A percentile compares a stretch with the other conserved stretches of the same genome.
Evolutionary conservation across 1,140 invertebrate genomes (phyloP).

Genomic region (Zeugodacus cucurbitae): DNA sequence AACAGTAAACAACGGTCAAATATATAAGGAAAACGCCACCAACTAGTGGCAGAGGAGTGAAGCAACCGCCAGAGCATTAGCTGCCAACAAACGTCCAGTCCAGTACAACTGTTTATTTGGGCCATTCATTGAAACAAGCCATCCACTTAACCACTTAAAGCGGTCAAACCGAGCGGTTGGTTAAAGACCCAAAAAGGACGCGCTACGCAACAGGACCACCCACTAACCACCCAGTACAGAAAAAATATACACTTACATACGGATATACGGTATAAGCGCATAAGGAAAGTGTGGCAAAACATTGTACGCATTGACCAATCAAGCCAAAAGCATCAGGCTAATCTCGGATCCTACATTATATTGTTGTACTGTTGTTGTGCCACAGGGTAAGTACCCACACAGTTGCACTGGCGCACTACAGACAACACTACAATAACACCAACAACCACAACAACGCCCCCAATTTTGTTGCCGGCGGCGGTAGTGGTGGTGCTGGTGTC

Average conservation of each 20-base stretch:
- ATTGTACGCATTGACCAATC: not conserved
- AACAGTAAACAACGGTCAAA: not conserved
- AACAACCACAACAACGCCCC: not conserved
- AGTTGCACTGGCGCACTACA: constrained; percentile 26
- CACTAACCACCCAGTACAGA: not conserved
- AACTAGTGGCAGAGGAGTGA: not conserved
- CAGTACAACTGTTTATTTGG: not conserved
- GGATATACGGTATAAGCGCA: not conserved
- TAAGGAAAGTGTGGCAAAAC: not conserved
- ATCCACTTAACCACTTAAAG: constrained; percentile 6
- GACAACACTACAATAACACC: not conserved
- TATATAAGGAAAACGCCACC: not conserved
- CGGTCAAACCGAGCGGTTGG: not conserved
- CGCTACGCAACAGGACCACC: not conserved
- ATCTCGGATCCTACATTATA: not conserved
- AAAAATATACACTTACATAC: not conserved
- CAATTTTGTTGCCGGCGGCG: not conserved
- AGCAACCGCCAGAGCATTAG: not conserved
- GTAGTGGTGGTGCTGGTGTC: not conserved
- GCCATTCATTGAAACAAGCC: not conserved
- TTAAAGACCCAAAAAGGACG: not conserved
- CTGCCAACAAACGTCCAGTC: not conserved
- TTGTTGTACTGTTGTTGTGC: not conserved
- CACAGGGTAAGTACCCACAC: not conserved
- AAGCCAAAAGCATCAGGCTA: not conserved